Percentiles rank a stretch among this genome's conserved stretches.
Evolutionary conservation across 2,113 vertebrate species (phyloP).

Genomic region (Puntigrus tetrazona): DNA sequence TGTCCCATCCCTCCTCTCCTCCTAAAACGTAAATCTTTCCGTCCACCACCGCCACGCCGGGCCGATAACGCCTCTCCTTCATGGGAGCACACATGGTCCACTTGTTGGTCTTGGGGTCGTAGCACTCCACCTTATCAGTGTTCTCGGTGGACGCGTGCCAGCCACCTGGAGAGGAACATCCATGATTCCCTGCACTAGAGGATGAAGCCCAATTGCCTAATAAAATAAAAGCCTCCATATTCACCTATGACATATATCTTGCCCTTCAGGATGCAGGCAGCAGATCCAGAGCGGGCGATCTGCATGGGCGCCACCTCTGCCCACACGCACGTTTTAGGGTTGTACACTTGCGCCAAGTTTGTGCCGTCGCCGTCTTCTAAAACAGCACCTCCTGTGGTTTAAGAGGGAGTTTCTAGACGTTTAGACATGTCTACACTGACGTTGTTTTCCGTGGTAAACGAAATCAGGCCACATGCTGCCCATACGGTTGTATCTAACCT

Average conservation of each 20-base stretch:
- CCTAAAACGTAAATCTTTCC: constrained; percentile 80
- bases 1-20: constrained; percentile 79
- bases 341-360: constrained; percentile 78
- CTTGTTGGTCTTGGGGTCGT: constrained; percentile 77
- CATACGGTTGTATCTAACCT: not conserved
- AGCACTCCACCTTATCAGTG: constrained; percentile 82
- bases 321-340: constrained; percentile 74
- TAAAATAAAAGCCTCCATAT: not conserved
- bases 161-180: constrained; percentile 65
- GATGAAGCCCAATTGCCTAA: not conserved
- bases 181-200: not conserved
- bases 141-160: constrained; percentile 82
- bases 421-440: not conserved
- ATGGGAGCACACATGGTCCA: constrained; percentile 83
- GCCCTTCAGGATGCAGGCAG: constrained; percentile 78
- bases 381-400: constrained; percentile 74
- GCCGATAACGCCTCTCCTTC: constrained; percentile 80
- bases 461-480: not conserved
- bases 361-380: constrained; percentile 81
- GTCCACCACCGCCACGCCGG: constrained; percentile 78
- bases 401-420: not conserved
- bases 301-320: constrained; percentile 78
- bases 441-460: not conserved
- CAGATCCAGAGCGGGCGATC: constrained; percentile 82
- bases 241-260: constrained; percentile 81